Evolutionary conservation across 1,140 invertebrate genomes (phyloP), one percentile per base, ranked within the genome.

Genomic region (Harpegnathos saltator): DNA sequence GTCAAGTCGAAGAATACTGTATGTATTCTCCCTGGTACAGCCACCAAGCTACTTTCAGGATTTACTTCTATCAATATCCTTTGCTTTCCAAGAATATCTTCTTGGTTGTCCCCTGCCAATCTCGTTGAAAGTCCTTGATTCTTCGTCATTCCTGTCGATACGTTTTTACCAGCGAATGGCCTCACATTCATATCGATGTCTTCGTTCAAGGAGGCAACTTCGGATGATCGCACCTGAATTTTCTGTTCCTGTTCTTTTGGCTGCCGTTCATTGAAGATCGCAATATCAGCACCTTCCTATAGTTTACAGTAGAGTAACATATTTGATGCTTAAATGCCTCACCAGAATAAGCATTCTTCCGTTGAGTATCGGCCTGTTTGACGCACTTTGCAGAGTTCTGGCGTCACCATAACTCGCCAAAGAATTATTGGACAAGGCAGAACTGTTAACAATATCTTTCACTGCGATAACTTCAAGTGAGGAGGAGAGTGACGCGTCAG

Each of bases 61-160:
- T 86, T 90, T 0, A 94, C 19, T 5, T 94, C 92, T 5, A 94
- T 68, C 0, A 89, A 48, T 12, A 92, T 72, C 3, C 61, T 82
- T 77, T 74, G 89, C 48, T 54, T 83, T 29, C 69, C 81, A 4
- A 75, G 38, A 38, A 15, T 24, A 11, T 86, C 54, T 9, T 73
- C 50, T 1, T 71, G 48, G 7, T 1, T 54, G 19, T 56, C 48
- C n/a, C 12, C 44, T 14, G 74, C 26, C 44, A 73, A 24, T 12
- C 85, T 50, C 7, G 81, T 48, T n/a, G 83, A 82, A 11, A 80
- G 9, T 87, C 77, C 65, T 38, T 24, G 38, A 63, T 77, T 63
- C 14, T 65, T 15, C 38, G 44, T 87, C 24, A 85, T 77, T 58
- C 56, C 73, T 58, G 44, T 74, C 0, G 69, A 29, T 44, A 52